These are phyloP conservation scores for Tenebrosternarchus preto DNA, from an alignment of 2,113 vertebrate genomes.

Conservation along the genomic window DNA sequence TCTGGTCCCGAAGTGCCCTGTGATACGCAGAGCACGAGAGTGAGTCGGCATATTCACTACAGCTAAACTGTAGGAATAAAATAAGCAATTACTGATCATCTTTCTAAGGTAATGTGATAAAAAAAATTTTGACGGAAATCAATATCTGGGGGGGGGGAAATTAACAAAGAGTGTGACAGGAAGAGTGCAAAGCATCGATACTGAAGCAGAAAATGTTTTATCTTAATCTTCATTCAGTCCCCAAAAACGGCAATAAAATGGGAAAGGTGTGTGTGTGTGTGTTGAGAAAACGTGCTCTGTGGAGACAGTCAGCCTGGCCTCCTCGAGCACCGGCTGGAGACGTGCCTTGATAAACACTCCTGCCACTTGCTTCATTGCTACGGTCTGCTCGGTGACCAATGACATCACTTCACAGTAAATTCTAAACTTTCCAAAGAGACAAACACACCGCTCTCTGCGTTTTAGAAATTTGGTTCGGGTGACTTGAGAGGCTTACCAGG, in stretches of 20 bases:
- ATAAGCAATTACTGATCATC: too few species aligned
- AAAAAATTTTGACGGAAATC: background rate
- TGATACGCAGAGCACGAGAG: slow-evolving; percentile 56
- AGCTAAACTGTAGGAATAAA: background rate
- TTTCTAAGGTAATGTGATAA: too few species aligned
- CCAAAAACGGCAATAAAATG: slow-evolving; percentile 10
- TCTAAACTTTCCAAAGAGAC: background rate
- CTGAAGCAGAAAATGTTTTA: slow-evolving; percentile 4
- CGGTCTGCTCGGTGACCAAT: background rate
- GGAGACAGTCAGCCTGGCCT: slow-evolving; percentile 1
- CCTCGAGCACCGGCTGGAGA: background rate
- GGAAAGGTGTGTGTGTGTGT: slow-evolving; percentile 26
- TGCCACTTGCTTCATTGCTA: background rate
- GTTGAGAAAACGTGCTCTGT: background rate
- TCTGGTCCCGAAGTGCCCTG: slow-evolving; percentile 98
- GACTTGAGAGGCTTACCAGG: slow-evolving; percentile 2
- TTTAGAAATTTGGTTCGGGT: background rate
- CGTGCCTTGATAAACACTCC: background rate
- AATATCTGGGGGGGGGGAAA: background rate
- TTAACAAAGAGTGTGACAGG: background rate
- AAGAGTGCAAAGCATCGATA: background rate
- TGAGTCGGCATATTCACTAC: background rate
- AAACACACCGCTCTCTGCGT: too few species aligned
- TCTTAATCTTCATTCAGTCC: background rate
- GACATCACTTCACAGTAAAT: background rate